Base-by-base conservation (phyloP, 2,113 vertebrate species). In the Thunnus thynnus region DNA sequence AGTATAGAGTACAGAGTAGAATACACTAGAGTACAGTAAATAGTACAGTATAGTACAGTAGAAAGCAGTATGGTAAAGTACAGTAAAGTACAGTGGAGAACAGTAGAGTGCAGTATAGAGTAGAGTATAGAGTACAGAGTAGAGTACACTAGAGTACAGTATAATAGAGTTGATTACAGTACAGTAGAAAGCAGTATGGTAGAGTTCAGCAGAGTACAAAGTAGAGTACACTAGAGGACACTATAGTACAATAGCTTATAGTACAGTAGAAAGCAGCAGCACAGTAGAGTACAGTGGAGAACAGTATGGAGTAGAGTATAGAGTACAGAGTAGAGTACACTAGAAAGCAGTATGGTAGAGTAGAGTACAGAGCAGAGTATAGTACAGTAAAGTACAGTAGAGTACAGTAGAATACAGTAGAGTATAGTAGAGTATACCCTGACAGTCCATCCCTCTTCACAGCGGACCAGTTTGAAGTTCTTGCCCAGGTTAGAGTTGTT, bases 381-480 rank as follows among this genome's bases (percentile, higher is more conserved):
- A 60, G 27, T 14, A 6, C 5, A 36, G 17, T 16, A 17, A 0
- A 3, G 17, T 44, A 7, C 12, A 47, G 48, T 50, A 56, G 13
- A 11, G 9, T 69, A 12, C 12, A 56, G 22, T 48, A 27, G 13
- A 8, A 3, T 10, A 27, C 8, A 16, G n/a, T 27, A 55, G 44
- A 69, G 20, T 13, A 47, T 13, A 52, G 52, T 22, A 52, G 27
- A 20, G 41, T 13, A 1, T 87, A 99, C 98, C 96, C 88, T 94
- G 89, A 99, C 94, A 62, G 96, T 96, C 0, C 96, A 97, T 0
- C 94, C 93, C 50, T 98, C 96, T 2, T 96, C 94, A 78, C 97
- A 99, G 77, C 97, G 97, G 25, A 99, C 96, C 90, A 99, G 94
- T 88, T 99, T 99, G 95, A 99, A 99, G 95, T 98, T 98, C 89